Percentiles rank a stretch among this genome's conserved stretches.
These are phyloP conservation scores for Gymnosoma rotundatum DNA, from an alignment of 2,888 invertebrate species.

Conservation along the genomic window DNA sequence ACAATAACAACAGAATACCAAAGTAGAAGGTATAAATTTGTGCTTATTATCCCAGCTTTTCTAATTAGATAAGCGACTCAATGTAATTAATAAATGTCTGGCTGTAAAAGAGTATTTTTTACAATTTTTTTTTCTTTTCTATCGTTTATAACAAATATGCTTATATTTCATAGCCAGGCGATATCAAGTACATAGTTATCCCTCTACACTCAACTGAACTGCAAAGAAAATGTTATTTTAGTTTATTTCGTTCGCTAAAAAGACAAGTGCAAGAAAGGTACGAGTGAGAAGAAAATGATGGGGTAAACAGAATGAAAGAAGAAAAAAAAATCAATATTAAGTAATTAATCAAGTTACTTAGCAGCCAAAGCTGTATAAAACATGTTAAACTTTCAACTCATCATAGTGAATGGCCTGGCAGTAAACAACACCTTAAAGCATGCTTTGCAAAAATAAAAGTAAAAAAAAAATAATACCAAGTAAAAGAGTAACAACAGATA, in stretches of 20 bases:
- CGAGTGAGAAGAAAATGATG: not conserved
- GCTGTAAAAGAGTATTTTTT: conserved; percentile 58
- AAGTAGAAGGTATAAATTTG: conserved; percentile 71
- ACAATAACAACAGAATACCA: conserved; percentile 35
- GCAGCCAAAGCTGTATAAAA: conserved; percentile 57
- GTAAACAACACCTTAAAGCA: conserved; percentile 66
- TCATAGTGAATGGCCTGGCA: conserved; percentile 42
- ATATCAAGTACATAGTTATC: conserved; percentile 18
- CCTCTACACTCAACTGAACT: not conserved
- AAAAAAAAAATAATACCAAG: conserved; percentile 5
- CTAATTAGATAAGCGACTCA: conserved; percentile 80
- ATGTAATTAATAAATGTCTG: conserved; percentile 81
- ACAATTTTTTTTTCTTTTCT: not conserved
- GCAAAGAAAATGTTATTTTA: conserved; percentile 41
- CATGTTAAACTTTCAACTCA: conserved; percentile 62
- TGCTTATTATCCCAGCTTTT: conserved; percentile 78
- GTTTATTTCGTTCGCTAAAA: conserved; percentile 13
- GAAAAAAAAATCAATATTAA: conserved; percentile 73
- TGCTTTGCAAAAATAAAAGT: conserved; percentile 23
- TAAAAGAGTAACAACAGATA: conserved; percentile 47
- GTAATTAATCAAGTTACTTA: conserved; percentile 74
- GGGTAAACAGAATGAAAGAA: conserved; percentile 56
- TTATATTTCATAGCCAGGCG: conserved; percentile 55
- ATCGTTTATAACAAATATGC: conserved; percentile 43
- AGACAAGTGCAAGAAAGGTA: not conserved